A percentile compares a stretch with the other conserved stretches of the same genome.
phyloP scores from a whole-genome alignment of 2,113 vertebrate genomes.

The Phalacrocorax carbo region DNA sequence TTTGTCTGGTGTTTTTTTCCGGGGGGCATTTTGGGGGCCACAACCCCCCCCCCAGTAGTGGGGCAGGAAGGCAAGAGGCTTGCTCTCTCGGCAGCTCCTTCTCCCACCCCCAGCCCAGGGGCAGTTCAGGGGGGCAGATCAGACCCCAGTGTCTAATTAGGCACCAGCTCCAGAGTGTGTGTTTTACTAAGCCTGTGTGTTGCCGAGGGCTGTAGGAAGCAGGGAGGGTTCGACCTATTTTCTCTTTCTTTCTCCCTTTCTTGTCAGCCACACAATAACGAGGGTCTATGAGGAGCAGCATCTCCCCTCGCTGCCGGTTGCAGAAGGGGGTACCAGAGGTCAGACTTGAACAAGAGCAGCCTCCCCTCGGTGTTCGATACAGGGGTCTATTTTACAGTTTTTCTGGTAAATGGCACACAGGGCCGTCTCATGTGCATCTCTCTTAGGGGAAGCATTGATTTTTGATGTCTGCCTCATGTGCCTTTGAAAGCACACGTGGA shows the following conservation, averaged over 20 bases:
- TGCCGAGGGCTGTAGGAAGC: neutral
- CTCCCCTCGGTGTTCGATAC: accelerated
- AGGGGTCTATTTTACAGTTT: neutral
- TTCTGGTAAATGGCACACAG: neutral
- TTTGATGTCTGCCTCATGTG: neutral
- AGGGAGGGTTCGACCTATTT: neutral
- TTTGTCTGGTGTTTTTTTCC: no score
- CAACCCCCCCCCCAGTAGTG: neutral
- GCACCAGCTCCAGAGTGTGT: neutral
- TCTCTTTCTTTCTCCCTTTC: neutral
- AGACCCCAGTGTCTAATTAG: neutral
- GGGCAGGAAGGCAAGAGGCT: neutral
- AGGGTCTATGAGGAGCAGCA: neutral
- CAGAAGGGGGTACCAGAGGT: neutral
- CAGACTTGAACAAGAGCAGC: neutral
- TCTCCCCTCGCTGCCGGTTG: accelerated
- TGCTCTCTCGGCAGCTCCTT: neutral
- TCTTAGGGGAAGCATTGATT: neutral
- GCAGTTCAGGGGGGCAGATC: neutral
- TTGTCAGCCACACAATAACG: neutral
- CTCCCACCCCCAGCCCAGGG: neutral
- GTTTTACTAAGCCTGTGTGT: neutral
- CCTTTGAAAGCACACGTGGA: accelerated
- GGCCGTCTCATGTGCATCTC: neutral
- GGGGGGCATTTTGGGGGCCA: neutral